Evolutionary conservation across 2,888 invertebrate genomes (phyloP), one percentile per base, ranked within the genome.

Genomic region (Magallana nippona): DNA sequence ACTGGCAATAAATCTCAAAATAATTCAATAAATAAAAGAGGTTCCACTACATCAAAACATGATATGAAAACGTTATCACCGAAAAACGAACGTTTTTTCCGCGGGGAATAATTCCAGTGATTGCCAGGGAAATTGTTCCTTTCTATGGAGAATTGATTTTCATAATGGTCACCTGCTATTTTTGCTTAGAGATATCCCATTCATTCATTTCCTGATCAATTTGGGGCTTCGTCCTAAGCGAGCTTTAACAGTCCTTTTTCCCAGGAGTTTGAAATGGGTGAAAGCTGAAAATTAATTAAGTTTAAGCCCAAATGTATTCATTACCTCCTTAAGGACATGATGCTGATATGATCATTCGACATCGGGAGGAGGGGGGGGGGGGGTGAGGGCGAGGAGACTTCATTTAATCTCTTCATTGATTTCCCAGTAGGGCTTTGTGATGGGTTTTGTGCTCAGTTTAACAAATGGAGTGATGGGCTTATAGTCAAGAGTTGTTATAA

Each of bases 261-360:
- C 60, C 71, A 27, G 15, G 15, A 19, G 22, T 32, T 15, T 19
- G 15, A 71, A 71, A 71, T 71, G 22, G 71, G 32, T 27, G 32
- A 27, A 27, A 71, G 27, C 71, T 19, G 71, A 27, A 71, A 71
- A 71, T 71, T 71, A 71, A 71, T 71, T 15, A 71, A 71, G 32
- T 71, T 71, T 71, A 71, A 19, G 19, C 27, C 5, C 71, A 71
- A 71, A 32, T 71, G 32, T 32, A 11, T 71, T 71, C 71, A 27
- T 71, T 22, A 27, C 15, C 32, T 15, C 27, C 27, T 15, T 22
- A 71, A 2, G 71, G 71, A 71, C 15, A 13, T 1, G 13, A 22
- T 5, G 71, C 27, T 71, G 11, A 27, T 32, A 13, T 71, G 71
- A 71, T 32, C 71, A 27, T 13, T 71, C 71, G 15, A 71, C 71